A percentile compares a stretch with the other conserved stretches of the same genome.
These are phyloP conservation scores for Radopholus similis DNA, from an alignment of 1,140 invertebrate species.

Conservation along the genomic window DNA sequence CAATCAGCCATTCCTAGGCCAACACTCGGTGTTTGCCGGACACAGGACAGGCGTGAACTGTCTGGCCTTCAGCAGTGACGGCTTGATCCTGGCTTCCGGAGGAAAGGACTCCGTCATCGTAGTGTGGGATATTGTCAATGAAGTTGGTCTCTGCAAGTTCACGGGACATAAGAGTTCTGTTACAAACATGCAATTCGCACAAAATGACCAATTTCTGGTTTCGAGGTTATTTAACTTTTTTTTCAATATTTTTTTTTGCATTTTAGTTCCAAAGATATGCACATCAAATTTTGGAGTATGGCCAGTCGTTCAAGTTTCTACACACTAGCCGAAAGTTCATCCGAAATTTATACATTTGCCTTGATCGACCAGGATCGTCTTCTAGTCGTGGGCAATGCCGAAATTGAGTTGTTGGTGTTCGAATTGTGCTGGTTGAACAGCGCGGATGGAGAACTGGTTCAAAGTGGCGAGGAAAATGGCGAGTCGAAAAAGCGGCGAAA, in stretches of 20 bases:
- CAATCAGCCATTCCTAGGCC: constrained; percentile 4
- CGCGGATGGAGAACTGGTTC: constrained; percentile 44
- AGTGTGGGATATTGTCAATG: constrained; percentile 87
- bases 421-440: constrained; percentile 63
- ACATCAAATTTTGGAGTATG: constrained; percentile 95
- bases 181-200: constrained; percentile 80
- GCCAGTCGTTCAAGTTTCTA: constrained; percentile 90
- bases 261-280: constrained; percentile 81
- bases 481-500: constrained; percentile 7
- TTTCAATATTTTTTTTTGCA: constrained; percentile 8
- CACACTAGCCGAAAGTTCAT: constrained; percentile 70
- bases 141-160: constrained; percentile 79
- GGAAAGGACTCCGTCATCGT: constrained; percentile 72
- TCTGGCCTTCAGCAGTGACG: constrained; percentile 75
- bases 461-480: not conserved
- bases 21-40: constrained; percentile 68
- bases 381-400: constrained; percentile 79
- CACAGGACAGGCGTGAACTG: constrained; percentile 80
- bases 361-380: constrained; percentile 65
- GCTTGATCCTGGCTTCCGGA: constrained; percentile 78
- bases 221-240: constrained; percentile 64
- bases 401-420: constrained; percentile 80
- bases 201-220: constrained; percentile 71
- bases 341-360: constrained; percentile 75
- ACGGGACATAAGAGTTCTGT: constrained; percentile 85